Base-by-base conservation (phyloP, 2,113 vertebrate genomes). In the Neogale vison region DNA sequence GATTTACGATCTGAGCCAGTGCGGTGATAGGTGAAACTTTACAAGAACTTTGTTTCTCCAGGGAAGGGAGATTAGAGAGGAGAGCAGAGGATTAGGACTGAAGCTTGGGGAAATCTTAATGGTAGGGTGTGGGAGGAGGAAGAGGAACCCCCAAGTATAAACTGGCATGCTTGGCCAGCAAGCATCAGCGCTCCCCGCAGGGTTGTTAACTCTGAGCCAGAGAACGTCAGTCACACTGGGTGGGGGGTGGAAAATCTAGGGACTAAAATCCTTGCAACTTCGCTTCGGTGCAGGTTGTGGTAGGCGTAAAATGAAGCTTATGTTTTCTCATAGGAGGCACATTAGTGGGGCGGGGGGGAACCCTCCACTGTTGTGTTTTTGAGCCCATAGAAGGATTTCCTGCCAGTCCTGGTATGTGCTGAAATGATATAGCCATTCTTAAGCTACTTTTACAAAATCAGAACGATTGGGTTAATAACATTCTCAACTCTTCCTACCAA, bases 1-100 rank as follows among this genome's bases (percentile, higher is more conserved):
- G 57, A 92, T 95, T 92, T 71, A 90, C 85, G 52, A 97, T 94
- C 91, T 85, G 50, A 74, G 90, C 81, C 88, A 76, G 84, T 93
- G 36, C 18, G n/a, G 39, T 77, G 57, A 67, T 93, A 63, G 50
- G 20, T 95, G 84, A 92, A 94, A 96, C 52, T 77, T 89, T 81
- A 65, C 55, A 86, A 65, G 17, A 87, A 55, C 36, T 95, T 84
- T 24, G 72, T 88, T 97, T 95, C 71, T 93, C 45, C 13, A 59
- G 65, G 88, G 72, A 77, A 94, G 63, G 79, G 82, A 90, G 63
- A 96, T 81, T 79, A 65, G 39, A 97, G 55, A 96, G 61, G 76
- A 92, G 55, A 95, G 20, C 63, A 94, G 31, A 95, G 9, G 52
- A 93, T 95, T 95, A 91, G 52, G 67, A 63, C 52, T 52, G 39